phyloP scores from a whole-genome alignment of 2,113 vertebrate species.

The Pluvianellus socialis region DNA sequence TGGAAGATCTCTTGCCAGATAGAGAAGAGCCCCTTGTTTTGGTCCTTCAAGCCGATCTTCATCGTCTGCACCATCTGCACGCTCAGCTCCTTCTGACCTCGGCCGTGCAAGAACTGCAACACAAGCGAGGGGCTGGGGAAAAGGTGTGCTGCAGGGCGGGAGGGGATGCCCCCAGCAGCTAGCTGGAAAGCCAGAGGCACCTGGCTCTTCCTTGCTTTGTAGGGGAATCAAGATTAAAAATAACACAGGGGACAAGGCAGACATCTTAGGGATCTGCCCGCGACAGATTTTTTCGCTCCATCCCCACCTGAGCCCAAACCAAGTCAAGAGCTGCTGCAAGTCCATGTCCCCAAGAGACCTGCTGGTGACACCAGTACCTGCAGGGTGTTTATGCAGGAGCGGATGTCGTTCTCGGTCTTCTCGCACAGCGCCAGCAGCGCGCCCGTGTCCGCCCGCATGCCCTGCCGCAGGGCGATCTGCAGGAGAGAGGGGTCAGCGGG shows the following conservation, averaged over 20 bases:
- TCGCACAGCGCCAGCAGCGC: constrained; percentile 86
- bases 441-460: constrained; percentile 82
- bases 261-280: background rate
- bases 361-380: constrained; percentile 72
- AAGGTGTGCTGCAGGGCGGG: background rate
- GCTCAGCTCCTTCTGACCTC: constrained; percentile 83
- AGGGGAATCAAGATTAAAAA: background rate
- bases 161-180: background rate
- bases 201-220: fast-evolving
- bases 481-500: background rate
- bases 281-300: background rate
- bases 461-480: constrained; percentile 81
- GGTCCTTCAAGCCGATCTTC: constrained; percentile 90
- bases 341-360: fast-evolving
- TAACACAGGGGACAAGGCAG: background rate
- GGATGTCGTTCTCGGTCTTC: constrained; percentile 93
- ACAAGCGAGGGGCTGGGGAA: background rate
- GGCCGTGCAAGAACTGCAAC: constrained; percentile 87
- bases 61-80: constrained; percentile 79
- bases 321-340: background rate
- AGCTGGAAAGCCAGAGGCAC: background rate
- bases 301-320: background rate
- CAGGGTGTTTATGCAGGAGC: constrained; percentile 92
- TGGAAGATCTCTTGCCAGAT: constrained; percentile 97
- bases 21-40: constrained; percentile 92